Base-by-base conservation (phyloP, 1,140 invertebrate species). In the Dysdera silvatica region DNA sequence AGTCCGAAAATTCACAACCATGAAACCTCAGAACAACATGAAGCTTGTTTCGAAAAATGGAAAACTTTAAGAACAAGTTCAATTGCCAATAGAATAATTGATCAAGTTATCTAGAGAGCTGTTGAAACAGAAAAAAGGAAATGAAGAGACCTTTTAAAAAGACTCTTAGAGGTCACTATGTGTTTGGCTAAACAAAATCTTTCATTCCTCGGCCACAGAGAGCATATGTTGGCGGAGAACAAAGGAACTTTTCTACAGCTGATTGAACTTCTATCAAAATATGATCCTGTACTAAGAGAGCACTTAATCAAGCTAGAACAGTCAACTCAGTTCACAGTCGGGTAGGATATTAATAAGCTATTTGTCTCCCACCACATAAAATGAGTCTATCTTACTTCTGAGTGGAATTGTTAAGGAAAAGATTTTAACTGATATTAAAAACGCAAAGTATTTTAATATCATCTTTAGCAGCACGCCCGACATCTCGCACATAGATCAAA, bases 391-490 rank as follows among this genome's bases (percentile, higher is more conserved):
- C 18, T 51, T 16, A 10, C 0, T 51, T 51, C 18, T 3, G 26
- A 23, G 48, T 12, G 23, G 48, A n/a, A n/a, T n/a, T 12, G 35
- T 37, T n/a, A 37, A 37, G n/a, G 35, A 72, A 72, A 66, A 77
- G 77, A 65, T 78, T 70, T n/a, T n/a, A n/a, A n/a, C n/a, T n/a
- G n/a, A n/a, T n/a, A n/a, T n/a, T n/a, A n/a, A n/a, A n/a, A n/a
- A n/a, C n/a, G n/a, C n/a, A n/a, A n/a, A n/a, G n/a, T n/a, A n/a
- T n/a, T n/a, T n/a, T 68, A 71, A 70, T 41, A 66, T 75, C 55
- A 71, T 72, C 43, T 67, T 76, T 12, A 74, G 76, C 70, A 76
- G 73, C 12, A 75, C 72, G 16, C 71, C 73, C 37, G 72, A 77
- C n/a, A n/a, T n/a, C n/a, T 61, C 69, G 12, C 70, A 77, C 66